Evolutionary conservation across 2,797 vertebrate genomes (phyloP).

Genomic region (Pempheris klunzingeri): DNA sequence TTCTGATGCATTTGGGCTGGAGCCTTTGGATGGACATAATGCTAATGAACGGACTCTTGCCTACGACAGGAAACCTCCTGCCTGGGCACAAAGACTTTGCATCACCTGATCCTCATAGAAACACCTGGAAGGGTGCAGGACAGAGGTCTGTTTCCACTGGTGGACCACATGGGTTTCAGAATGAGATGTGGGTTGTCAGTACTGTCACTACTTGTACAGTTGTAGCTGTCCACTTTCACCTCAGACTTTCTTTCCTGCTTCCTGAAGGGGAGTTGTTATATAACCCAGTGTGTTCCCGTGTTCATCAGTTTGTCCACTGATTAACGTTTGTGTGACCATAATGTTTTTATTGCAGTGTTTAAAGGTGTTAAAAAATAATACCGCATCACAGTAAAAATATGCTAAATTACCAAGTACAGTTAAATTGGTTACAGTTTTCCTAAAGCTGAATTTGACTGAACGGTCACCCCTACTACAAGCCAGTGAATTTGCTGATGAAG

Average conservation of each 20-base stretch:
- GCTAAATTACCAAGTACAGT: background rate
- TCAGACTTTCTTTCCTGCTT: conserved; percentile 33
- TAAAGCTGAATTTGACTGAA: background rate
- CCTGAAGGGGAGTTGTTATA: conserved; percentile 16
- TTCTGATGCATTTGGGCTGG: conserved; percentile 42
- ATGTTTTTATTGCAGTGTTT: background rate
- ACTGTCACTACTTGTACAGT: background rate
- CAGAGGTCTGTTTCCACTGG: conserved; percentile 17
- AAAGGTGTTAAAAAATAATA: background rate
- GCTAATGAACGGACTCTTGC: background rate
- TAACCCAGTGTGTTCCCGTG: conserved; percentile 40
- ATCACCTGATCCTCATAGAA: conserved; percentile 93
- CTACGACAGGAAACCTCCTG: conserved; percentile 88
- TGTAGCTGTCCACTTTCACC: conserved; percentile 16
- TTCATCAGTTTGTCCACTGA: conserved; percentile 28
- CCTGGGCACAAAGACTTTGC: conserved; percentile 88
- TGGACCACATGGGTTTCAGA: background rate
- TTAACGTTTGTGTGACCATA: background rate
- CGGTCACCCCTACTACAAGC: background rate
- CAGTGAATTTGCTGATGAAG: conserved; percentile 46
- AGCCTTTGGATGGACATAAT: conserved; percentile 25
- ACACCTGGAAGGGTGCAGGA: conserved; percentile 45
- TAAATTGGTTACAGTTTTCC: too few relatives aligned
- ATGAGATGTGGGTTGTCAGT: background rate
- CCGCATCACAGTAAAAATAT: background rate